Base-by-base conservation (phyloP, 2,888 invertebrate genomes). In the Papilio demoleus region DNA sequence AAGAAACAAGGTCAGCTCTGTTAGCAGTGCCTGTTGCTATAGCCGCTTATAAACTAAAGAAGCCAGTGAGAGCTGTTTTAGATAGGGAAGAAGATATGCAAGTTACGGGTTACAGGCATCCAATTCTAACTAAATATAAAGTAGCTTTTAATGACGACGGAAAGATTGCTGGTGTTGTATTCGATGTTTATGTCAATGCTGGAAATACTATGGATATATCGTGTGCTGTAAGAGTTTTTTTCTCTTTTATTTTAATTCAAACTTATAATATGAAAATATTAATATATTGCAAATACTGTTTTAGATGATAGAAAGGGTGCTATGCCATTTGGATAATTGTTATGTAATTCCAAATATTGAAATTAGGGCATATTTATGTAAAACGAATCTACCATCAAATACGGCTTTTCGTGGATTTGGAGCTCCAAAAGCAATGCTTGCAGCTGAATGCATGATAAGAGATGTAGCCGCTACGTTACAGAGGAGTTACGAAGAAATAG, bases 381-480 rank as follows among this genome's bases (percentile, higher is more conserved):
- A 95, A 86, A 99, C 99, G 0, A 98, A 99, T 90, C 86, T 97
- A 73, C 95, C 97, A 0, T 97, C 98, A 0, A 98, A 97, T 82
- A 99, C 98, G 0, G 98, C 99, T 0, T 99, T 98, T 80, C 93
- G 99, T 79, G 98, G 97, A 1, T 98, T 98, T 79, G 98, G 98
- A 1, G 97, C 95, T 0, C 98, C 98, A 0, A 97, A 98, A 84
- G 97, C 96, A 5, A 97, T 98, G 97, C 95, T 97, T 77, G 94
- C 95, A 9, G 95, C 94, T 0, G 98, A 98, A 87, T 94, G 92
- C 71, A 95, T 97, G 78, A 94, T 97, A 56, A 93, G 96, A 72
- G 95, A 97, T 73, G 93, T 98, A 40, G 97, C 98, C 0, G 92
- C 93, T 34, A 93, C 92, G 70, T 89, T 97, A 38, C 91, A 93